Evolutionary conservation across 1,140 invertebrate genomes (phyloP).

Genomic region (Ptiloglossa arizonensis): DNA sequence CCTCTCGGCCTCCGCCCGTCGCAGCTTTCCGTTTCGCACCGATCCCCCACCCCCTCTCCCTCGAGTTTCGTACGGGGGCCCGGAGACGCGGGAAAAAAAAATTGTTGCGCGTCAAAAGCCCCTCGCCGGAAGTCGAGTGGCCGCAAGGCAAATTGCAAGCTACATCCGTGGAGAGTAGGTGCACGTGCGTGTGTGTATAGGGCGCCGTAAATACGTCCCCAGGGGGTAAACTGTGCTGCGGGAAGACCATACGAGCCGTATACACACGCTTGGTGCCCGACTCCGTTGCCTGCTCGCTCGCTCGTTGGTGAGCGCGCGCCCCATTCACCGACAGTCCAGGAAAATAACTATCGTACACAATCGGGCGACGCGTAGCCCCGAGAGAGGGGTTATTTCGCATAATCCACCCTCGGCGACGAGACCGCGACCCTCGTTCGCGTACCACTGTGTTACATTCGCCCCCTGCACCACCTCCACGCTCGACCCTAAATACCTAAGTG

Average conservation of each 20-base stretch:
- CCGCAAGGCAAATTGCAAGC: slow-evolving; percentile 56
- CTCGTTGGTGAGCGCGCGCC: too few relatives aligned
- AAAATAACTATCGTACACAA: slow-evolving; percentile 67
- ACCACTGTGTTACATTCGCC: slow-evolving; percentile 25
- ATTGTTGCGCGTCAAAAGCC: slow-evolving; percentile 53
- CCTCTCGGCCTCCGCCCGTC: neutral
- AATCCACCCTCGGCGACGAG: slow-evolving; percentile 62
- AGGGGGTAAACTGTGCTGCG: slow-evolving; percentile 44
- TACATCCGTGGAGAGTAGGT: slow-evolving; percentile 53
- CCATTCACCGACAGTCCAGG: slow-evolving; percentile 53
- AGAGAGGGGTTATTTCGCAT: slow-evolving; percentile 69
- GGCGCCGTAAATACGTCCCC: slow-evolving; percentile 52
- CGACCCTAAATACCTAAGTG: slow-evolving; percentile 78
- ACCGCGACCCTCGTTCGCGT: slow-evolving; percentile 48
- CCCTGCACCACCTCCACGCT: neutral
- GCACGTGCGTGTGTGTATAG: slow-evolving; percentile 42
- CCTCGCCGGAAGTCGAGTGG: slow-evolving; percentile 54
- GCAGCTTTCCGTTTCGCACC: neutral
- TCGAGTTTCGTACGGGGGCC: neutral
- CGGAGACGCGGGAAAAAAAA: neutral
- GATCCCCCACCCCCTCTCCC: too few relatives aligned
- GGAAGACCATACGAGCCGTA: slow-evolving; percentile 35
- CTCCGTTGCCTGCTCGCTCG: neutral
- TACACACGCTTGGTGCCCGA: slow-evolving; percentile 14
- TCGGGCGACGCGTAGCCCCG: slow-evolving; percentile 58